Evolutionary conservation across 2,797 vertebrate species (phyloP).

Genomic region (Takifugu ocellatus): DNA sequence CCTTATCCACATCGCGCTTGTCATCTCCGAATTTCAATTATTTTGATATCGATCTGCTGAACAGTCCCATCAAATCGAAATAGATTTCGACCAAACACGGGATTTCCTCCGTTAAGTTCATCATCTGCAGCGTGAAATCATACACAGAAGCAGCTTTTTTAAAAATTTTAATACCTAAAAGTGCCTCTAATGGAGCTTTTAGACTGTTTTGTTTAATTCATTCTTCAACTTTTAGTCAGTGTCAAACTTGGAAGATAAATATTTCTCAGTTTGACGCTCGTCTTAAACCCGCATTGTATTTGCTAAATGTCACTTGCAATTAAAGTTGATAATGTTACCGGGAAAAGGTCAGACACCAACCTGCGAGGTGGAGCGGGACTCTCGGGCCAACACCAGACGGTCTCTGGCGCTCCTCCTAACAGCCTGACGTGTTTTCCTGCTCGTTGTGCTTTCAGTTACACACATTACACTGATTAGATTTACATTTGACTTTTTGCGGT

Average conservation of each 20-base stretch:
- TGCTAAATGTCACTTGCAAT: conserved; percentile 81
- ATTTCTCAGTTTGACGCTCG: conserved; percentile 60
- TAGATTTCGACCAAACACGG: conserved; percentile 7
- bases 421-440: conserved; percentile 65
- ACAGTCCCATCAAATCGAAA: conserved; percentile 18
- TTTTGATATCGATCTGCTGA: conserved; percentile 29
- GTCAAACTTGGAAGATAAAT: conserved; percentile 65
- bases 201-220: not conserved
- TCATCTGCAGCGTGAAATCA: too few species aligned
- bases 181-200: not conserved
- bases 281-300: conserved; percentile 74
- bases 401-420: conserved; percentile 63
- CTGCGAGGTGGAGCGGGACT: conserved; percentile 46
- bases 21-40: conserved; percentile 23
- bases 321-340: conserved; percentile 77
- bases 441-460: conserved; percentile 79
- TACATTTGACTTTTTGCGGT: conserved; percentile 74
- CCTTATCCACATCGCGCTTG: conserved; percentile 38
- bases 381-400: conserved; percentile 42
- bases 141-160: too few species aligned
- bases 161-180: not conserved
- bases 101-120: too few species aligned
- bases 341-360: conserved; percentile 76
- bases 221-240: conserved; percentile 48
- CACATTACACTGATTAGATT: conserved; percentile 79